Base-by-base conservation (phyloP, 2,797 vertebrate species). In the Notolepis coatsorum region DNA sequence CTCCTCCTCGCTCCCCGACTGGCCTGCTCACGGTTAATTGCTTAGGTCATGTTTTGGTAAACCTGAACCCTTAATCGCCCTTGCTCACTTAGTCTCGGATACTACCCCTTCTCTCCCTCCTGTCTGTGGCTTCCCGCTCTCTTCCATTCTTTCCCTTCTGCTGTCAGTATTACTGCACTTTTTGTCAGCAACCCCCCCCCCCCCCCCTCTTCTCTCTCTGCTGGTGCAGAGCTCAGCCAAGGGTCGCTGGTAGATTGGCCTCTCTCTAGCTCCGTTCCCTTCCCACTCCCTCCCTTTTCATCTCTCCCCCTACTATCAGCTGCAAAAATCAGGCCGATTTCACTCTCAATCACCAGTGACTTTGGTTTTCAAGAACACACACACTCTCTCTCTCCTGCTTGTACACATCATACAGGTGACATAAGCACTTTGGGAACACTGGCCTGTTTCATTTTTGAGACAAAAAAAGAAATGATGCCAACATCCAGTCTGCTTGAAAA, bases 191-290 rank as follows among this genome's bases (percentile, higher is more conserved):
- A 69, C 60, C 58, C 72, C 75, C 78, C 77, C 64, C 71, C 75
- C 27, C 31, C 7, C n/a, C 27, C 8, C 81, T 77, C 71, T 62
- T 58, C 74, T 78, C 66, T 86, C 89, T 89, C 86, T 84, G 86
- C 81, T 81, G 84, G 80, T 86, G 72, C 68, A 75, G 73, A 89
- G 90, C 91, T 93, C 91, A 93, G 91, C 89, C 89, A 90, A 89
- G 87, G 92, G 85, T 92, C 89, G 90, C 31, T 55, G 71, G 72
- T 80, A 51, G 55, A 71, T 47, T 68, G 51, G 80, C 80, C 80
- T 85, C 73, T 84, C 82, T 76, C 85, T 83, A 63, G 64, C 71
- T 67, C 68, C 18, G 27, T 81, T 84, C 71, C 71, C 46, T n/a
- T 25, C 65, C 71, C 70, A 79, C 79, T 71, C 66, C 73, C 51